A percentile compares a stretch with the other conserved stretches of the same genome.
Conservation (phyloP, 2,797 vertebrate species). For the Sus cebifrons region DNA sequence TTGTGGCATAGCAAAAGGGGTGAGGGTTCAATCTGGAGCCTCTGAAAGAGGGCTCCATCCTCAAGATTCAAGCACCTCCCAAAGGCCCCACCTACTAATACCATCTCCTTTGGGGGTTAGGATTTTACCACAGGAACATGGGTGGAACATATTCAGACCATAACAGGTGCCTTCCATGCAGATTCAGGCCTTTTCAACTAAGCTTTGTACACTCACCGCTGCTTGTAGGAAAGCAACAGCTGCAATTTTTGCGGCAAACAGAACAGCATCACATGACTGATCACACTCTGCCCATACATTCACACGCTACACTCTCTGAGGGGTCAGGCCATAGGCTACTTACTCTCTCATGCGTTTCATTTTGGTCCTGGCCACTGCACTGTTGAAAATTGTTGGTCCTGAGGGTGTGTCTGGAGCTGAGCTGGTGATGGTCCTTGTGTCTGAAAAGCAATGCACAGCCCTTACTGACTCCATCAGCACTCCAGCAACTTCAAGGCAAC, state of each 20-base stretch:
- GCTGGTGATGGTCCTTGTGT: constrained; percentile 82
- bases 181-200: not conserved
- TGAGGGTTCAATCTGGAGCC: no score
- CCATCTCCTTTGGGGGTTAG: not conserved
- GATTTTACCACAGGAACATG: not conserved
- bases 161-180: not conserved
- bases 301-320: not conserved
- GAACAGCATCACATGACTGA: not conserved
- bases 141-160: not conserved
- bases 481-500: constrained; percentile 50
- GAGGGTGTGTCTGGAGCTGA: constrained; percentile 74
- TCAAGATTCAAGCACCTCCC: not conserved
- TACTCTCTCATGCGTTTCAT: constrained; percentile 91
- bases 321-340: constrained; percentile 80
- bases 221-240: not conserved
- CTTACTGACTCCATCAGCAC: constrained; percentile 64
- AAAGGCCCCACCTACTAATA: not conserved
- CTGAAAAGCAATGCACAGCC: constrained; percentile 90
- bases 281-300: not conserved
- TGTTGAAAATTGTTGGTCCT: constrained; percentile 86
- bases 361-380: constrained; percentile 86
- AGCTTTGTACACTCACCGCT: no score
- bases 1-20: no score
- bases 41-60: no score
- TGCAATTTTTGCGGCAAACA: not conserved